Evolutionary conservation across 2,113 vertebrate genomes (phyloP), one percentile per base, ranked within the genome.

Genomic region (Chaetodon auriga): DNA sequence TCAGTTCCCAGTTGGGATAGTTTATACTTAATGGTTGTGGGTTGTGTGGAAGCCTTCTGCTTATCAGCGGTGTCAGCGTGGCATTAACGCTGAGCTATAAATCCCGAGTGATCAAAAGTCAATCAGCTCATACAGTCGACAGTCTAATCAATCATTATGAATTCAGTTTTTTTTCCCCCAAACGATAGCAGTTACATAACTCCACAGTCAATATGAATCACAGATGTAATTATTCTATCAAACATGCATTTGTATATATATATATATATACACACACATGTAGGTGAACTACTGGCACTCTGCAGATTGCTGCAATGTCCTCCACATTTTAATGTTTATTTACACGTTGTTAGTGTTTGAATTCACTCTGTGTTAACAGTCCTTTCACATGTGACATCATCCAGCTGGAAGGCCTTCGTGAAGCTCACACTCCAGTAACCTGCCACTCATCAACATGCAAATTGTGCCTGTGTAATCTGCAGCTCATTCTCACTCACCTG

Each of bases 361-460:
- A 86, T 88, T 90, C 78, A 82, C 82, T 66, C 51, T 49, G 21
- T 80, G 87, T 90, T 88, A 83, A 76, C 86, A 78, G 77, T 83
- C 82, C 62, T 74, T 71, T 90, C 81, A 80, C 84, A 81, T 53
- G 75, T 85, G 83, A 86, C 76, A 87, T 65, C 60, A 78, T 89
- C 82, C 87, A 92, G 85, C 89, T 90, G 91, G 78, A 90, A 84
- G 75, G 66, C 80, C 61, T 68, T 87, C 81, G 73, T 83, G 61
- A 68, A 48, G 70, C 75, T 91, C 87, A 91, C 82, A 81, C 89
- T 82, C 63, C 78, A 74, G 71, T 73, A 66, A 83, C 72, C 79
- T 81, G 81, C 76, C 81, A 80, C 82, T 91, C 74, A 87, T 84
- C 80, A 79, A 66, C 84, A 90, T 91, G 87, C 76, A 90, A 88